Conservation (phyloP, 2,888 invertebrate genomes). For the Agriopis aurantiaria region DNA sequence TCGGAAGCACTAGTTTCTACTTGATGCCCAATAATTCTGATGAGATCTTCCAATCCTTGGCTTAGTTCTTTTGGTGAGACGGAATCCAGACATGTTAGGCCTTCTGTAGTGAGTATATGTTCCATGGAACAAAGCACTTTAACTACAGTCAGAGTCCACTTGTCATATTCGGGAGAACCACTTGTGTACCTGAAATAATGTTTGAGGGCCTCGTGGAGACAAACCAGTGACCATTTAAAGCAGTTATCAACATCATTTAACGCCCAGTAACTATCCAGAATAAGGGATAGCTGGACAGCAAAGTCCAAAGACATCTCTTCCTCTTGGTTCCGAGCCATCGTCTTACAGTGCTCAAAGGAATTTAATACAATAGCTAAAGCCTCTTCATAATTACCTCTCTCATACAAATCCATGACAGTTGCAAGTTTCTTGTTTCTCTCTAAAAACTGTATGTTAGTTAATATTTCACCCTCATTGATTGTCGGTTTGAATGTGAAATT, state of each 20-base stretch:
- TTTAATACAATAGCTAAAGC: constrained; percentile 89
- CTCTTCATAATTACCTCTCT: constrained; percentile 88
- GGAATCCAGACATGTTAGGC: constrained; percentile 79
- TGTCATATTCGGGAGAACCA: constrained; percentile 76
- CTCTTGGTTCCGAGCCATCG: constrained; percentile 73
- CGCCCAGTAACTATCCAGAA: constrained; percentile 89
- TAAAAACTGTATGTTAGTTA: constrained; percentile 71
- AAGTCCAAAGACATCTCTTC: constrained; percentile 83
- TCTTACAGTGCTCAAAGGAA: constrained; percentile 87
- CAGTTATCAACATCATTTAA: constrained; percentile 88
- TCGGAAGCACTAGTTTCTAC: constrained; percentile 90
- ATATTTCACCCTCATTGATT: constrained; percentile 70
- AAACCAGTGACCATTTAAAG: constrained; percentile 92
- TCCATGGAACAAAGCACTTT: constrained; percentile 81
- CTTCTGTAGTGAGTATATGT: constrained; percentile 76
- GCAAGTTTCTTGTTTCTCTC: constrained; percentile 86
- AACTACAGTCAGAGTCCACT: constrained; percentile 77
- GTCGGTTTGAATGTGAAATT: constrained; percentile 77
- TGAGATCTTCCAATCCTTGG: constrained; percentile 91
- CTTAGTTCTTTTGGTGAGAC: constrained; percentile 87
- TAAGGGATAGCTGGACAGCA: constrained; percentile 86
- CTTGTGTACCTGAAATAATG: constrained; percentile 85
- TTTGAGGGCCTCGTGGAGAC: constrained; percentile 90
- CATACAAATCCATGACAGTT: constrained; percentile 89
- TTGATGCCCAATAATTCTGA: constrained; percentile 92